phyloP scores from a whole-genome alignment of 2,888 invertebrate genomes.

The Scaptomyza polygonia region DNA sequence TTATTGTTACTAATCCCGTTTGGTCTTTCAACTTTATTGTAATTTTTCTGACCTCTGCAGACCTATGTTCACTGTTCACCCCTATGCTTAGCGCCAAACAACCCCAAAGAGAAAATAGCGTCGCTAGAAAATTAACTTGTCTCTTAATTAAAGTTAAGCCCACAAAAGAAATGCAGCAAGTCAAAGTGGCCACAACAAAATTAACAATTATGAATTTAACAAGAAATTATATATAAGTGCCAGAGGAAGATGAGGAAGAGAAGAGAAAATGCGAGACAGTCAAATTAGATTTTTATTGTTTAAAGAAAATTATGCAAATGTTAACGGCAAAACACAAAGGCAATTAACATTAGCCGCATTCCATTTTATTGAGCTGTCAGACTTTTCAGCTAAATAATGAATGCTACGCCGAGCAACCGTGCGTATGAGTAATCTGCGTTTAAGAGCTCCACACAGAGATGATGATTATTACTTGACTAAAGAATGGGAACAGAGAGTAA shows the following conservation, averaged over 20 bases:
- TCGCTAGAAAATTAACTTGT: slow-evolving; percentile 60
- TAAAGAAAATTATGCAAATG: slow-evolving; percentile 83
- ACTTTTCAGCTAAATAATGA: slow-evolving; percentile 58
- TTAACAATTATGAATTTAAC: slow-evolving; percentile 82
- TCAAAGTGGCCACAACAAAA: slow-evolving; percentile 61
- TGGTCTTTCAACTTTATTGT: background rate
- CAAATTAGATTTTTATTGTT: slow-evolving; percentile 83
- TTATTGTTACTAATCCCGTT: background rate
- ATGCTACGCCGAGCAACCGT: slow-evolving; percentile 60
- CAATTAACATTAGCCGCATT: slow-evolving; percentile 70
- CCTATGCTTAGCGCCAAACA: slow-evolving; percentile 6
- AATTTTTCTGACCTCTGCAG: slow-evolving; percentile 21
- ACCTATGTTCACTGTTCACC: slow-evolving; percentile 9
- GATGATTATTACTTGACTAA: slow-evolving; percentile 33
- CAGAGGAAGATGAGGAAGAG: background rate
- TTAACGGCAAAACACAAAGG: slow-evolving; percentile 46
- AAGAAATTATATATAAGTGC: slow-evolving; percentile 81
- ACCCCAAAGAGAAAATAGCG: slow-evolving; percentile 17
- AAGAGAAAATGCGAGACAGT: slow-evolving; percentile 24
- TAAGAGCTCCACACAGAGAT: slow-evolving; percentile 48
- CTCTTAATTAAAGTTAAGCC: slow-evolving; percentile 84
- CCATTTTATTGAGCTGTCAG: slow-evolving; percentile 52
- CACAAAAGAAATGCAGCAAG: slow-evolving; percentile 46
- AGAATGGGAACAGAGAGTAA: background rate
- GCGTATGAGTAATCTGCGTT: slow-evolving; percentile 81